Percentiles rank a stretch among this genome's conserved stretches.
Conservation (phyloP, 2,888 invertebrate genomes). For the Nysson spinosus region DNA sequence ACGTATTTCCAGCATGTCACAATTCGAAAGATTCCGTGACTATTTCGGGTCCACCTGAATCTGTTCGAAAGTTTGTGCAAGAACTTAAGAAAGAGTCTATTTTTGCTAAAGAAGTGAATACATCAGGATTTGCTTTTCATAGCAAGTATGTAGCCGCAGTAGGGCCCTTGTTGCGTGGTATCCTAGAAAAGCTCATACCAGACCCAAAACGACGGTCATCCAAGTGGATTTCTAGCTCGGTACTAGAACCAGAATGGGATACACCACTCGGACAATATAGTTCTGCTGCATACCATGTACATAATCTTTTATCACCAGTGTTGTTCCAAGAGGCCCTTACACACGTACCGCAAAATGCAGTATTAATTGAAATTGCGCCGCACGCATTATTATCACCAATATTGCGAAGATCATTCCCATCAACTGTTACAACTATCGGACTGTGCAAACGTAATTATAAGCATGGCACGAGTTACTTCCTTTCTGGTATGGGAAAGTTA, state of each 20-base stretch:
- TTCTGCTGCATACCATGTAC: slow-evolving; percentile 30
- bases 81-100: slow-evolving; percentile 76
- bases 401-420: slow-evolving; percentile 85
- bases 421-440: slow-evolving; percentile 85
- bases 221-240: slow-evolving; percentile 34
- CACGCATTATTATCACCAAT: slow-evolving; percentile 93
- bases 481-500: slow-evolving; percentile 83
- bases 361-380: slow-evolving; percentile 93
- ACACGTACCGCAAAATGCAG: slow-evolving; percentile 88
- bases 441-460: slow-evolving; percentile 86
- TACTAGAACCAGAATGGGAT: slow-evolving; percentile 14
- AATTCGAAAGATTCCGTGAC: slow-evolving; percentile 91
- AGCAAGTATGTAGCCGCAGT: slow-evolving; percentile 25
- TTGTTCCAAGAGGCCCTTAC: slow-evolving; percentile 81
- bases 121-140: slow-evolving; percentile 29
- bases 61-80: slow-evolving; percentile 83
- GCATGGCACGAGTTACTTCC: slow-evolving; percentile 82
- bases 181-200: slow-evolving; percentile 23
- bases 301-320: slow-evolving; percentile 23
- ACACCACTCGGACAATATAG: slow-evolving; percentile 1
- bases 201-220: slow-evolving; percentile 23
- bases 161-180: slow-evolving; percentile 6
- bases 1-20: slow-evolving; percentile 91
- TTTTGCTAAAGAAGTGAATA: slow-evolving; percentile 25
- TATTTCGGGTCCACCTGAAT: slow-evolving; percentile 89